Base-by-base conservation (phyloP, 2,797 vertebrate genomes). In the Ceryle rudis region DNA sequence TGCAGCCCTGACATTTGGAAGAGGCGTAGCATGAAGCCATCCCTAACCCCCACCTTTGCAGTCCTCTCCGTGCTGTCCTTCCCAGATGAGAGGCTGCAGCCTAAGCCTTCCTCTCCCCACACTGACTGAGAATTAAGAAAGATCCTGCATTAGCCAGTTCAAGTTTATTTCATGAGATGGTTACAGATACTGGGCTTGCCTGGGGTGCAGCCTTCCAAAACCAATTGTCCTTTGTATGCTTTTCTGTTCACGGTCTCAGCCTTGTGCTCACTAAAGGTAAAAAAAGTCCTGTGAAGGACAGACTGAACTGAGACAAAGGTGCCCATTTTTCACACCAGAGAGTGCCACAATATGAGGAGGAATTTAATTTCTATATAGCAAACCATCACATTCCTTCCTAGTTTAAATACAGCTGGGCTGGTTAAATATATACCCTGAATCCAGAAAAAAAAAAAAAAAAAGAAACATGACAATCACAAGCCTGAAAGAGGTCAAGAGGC, bases 401-500 rank as follows among this genome's bases (percentile, higher is more conserved):
- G 44, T 58, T 92, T 80, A 78, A 85, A 82, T 79, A 31, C 19
- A 65, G 18, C 61, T 46, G 18, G 7, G 10, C 54, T 74, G 65
- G 37, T 89, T 91, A 93, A 91, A 92, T 67, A 81, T n/a, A 72
- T 62, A 91, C 64, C 66, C 54, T 5, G 37, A 78, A 71, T 61
- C 35, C 58, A 86, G 69, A 26, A 82, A 47, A 47, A 66, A 28
- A 82, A 31, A 42, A 64, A 80, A 70, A 70, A 52, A 92, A 28
- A 52, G 31, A 26, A 62, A 26, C 10, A 33, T 69, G 9, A 42
- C 78, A 73, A 90, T 79, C 85, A 41, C n/a, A 58, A 75, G 73
- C 62, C 92, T 75, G 90, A 88, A 95, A 86, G 88, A 93, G 94
- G 90, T 93, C 93, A 95, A 54, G 72, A 94, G 95, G 94, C 74